Conservation (phyloP, 2,113 vertebrate genomes). For the Loxodonta africana region DNA sequence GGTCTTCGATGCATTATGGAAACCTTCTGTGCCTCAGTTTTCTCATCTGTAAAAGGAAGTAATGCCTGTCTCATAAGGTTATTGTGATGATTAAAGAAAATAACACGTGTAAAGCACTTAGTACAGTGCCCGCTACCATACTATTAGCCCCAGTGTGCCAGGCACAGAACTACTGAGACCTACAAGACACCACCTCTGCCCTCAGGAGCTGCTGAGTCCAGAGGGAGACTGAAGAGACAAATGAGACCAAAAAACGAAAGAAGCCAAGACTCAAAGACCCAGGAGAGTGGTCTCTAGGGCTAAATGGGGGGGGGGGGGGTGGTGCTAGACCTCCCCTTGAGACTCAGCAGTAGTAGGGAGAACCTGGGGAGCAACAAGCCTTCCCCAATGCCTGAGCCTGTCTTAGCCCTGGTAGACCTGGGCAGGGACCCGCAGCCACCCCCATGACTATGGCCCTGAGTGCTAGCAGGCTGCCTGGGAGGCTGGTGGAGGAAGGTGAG, state of each 20-base stretch:
- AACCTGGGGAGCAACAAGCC: background rate
- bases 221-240: background rate
- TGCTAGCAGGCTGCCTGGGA: background rate
- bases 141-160: background rate
- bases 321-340: background rate
- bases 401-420: background rate
- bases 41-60: too few relatives aligned
- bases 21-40: too few relatives aligned
- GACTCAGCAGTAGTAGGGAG: background rate
- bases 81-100: background rate
- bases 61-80: background rate
- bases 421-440: background rate
- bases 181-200: too few relatives aligned
- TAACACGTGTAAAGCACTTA: background rate
- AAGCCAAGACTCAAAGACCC: background rate
- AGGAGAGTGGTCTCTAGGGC: background rate
- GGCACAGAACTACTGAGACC: background rate
- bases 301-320: background rate
- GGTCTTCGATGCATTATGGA: background rate
- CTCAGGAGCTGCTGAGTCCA: background rate
- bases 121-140: too few relatives aligned
- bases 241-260: background rate
- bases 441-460: background rate
- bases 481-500: accelerated
- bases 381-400: background rate